These are phyloP conservation scores for Palloptera scutellata DNA, from an alignment of 2,888 invertebrate species.

Conservation along the genomic window DNA sequence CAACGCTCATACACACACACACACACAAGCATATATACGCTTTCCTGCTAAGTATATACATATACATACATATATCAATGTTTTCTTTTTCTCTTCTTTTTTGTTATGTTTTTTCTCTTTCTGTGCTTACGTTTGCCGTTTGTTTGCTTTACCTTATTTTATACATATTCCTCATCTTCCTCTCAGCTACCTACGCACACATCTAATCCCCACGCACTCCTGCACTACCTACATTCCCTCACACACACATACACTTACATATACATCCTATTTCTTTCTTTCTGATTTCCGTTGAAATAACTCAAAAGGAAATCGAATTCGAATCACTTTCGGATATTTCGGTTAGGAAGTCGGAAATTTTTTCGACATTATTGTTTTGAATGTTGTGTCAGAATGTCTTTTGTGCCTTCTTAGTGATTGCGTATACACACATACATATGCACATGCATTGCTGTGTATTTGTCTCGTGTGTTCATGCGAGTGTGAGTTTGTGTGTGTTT, in stretches of 20 bases:
- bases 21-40: slow-evolving; percentile 9
- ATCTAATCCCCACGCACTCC: slow-evolving; percentile 2
- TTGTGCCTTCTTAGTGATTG: slow-evolving; percentile 14
- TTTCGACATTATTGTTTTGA: slow-evolving; percentile 57
- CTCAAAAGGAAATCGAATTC: slow-evolving; percentile 59
- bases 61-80: too few species aligned
- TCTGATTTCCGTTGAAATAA: slow-evolving; percentile 41
- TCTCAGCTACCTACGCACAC: slow-evolving; percentile 9
- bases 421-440: neutral
- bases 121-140: slow-evolving; percentile 5
- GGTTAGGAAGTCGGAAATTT: slow-evolving; percentile 58
- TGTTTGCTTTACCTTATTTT: slow-evolving; percentile 6
- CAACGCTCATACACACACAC: slow-evolving; percentile 5
- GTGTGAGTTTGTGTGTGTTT: slow-evolving; percentile 36
- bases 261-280: slow-evolving; percentile 46
- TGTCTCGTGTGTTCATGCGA: neutral
- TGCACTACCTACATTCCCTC: too few species aligned
- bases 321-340: slow-evolving; percentile 63
- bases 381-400: slow-evolving; percentile 45
- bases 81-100: slow-evolving; percentile 3
- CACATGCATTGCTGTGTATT: slow-evolving; percentile 1
- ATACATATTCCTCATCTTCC: neutral
- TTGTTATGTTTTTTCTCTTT: slow-evolving; percentile 5
- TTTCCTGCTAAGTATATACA: neutral
- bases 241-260: slow-evolving; percentile 34